A percentile compares a stretch with the other conserved stretches of the same genome.
Evolutionary conservation across 2,113 vertebrate species (phyloP).

Genomic region (Rana temporaria): DNA sequence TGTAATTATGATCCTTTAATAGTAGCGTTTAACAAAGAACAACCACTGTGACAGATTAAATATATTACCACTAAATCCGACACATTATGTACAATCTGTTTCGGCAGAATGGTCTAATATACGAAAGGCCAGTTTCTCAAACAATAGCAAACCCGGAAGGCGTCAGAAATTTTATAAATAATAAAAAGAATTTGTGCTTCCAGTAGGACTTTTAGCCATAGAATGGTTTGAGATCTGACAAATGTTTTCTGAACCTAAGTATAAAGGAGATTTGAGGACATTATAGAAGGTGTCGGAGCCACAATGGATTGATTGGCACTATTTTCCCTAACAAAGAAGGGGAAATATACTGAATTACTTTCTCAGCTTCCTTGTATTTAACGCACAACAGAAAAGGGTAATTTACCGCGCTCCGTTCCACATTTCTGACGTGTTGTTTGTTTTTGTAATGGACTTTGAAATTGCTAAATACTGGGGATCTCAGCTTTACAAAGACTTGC

Average conservation of each 20-base stretch:
- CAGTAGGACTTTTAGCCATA: background rate
- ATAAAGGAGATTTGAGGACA: background rate
- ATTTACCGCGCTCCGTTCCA: slow-evolving; percentile 9
- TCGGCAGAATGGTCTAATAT: background rate
- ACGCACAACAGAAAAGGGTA: background rate
- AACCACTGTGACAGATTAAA: background rate
- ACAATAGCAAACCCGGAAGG: background rate
- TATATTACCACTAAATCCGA: background rate
- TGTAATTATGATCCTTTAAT: too few relatives aligned
- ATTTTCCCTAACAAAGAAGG: background rate
- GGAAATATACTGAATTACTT: background rate
- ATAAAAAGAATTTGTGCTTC: background rate
- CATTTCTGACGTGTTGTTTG: slow-evolving; percentile 9
- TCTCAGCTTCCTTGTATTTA: background rate
- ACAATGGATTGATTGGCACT: background rate
- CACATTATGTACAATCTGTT: background rate
- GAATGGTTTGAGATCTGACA: background rate
- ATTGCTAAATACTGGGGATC: background rate
- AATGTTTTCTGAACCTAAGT: background rate
- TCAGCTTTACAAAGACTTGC: background rate
- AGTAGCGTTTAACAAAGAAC: background rate
- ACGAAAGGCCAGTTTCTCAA: background rate
- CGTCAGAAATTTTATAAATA: background rate
- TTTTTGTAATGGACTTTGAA: background rate
- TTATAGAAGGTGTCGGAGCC: background rate